Conservation (phyloP, 2,797 vertebrate genomes). For the Acipenser oxyrinchus region DNA sequence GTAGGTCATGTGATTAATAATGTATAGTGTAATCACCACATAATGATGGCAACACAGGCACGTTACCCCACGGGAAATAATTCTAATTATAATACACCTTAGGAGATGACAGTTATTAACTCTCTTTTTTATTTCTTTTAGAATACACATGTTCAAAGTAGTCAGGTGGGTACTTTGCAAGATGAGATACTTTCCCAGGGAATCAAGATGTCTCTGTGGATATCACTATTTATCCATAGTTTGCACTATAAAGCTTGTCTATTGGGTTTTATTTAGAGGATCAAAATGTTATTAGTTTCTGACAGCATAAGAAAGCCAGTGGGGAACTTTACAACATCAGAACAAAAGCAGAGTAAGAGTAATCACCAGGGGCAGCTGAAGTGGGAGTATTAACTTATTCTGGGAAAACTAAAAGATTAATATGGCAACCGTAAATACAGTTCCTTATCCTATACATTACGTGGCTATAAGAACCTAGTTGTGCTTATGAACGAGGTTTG, state of each 20-base stretch:
- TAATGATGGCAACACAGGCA: background rate
- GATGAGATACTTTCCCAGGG: background rate
- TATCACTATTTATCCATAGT: background rate
- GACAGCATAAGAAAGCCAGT: background rate
- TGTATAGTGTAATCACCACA: constrained; percentile 7
- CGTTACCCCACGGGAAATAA: background rate
- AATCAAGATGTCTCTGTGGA: background rate
- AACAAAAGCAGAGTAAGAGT: too few species aligned
- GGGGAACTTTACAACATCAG: background rate
- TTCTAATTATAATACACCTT: background rate
- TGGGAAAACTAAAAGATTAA: too few species aligned
- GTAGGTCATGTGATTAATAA: constrained; percentile 5
- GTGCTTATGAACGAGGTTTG: too few species aligned
- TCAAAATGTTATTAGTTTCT: constrained; percentile 4
- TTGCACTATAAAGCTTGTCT: background rate
- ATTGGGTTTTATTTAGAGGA: background rate
- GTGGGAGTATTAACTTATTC: too few species aligned
- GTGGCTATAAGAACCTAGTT: too few species aligned
- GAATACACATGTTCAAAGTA: background rate
- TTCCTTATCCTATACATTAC: too few species aligned
- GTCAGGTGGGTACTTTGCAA: background rate
- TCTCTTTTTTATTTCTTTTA: background rate
- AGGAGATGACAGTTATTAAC: constrained; percentile 9
- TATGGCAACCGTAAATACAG: too few species aligned
- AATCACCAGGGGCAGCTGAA: too few species aligned